Conservation (phyloP, 2,797 vertebrate species). For the Gadopsis bispinosus region DNA sequence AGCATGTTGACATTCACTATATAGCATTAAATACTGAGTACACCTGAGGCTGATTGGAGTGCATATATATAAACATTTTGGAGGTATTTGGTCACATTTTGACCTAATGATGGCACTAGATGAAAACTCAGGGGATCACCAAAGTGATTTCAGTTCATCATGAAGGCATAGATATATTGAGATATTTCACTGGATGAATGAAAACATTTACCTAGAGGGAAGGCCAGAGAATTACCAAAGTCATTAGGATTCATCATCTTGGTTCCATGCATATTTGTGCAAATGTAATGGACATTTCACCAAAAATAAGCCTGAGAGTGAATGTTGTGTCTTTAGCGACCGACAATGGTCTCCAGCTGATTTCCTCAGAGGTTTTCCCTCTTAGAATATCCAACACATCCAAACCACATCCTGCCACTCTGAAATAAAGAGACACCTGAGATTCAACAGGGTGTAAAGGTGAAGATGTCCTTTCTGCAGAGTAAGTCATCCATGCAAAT, state of each 20-base stretch:
- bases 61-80: neutral
- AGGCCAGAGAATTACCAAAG: neutral
- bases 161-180: neutral
- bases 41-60: neutral
- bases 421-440: constrained; percentile 6
- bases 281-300: neutral
- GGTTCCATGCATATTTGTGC: neutral
- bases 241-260: neutral
- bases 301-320: neutral
- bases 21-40: neutral
- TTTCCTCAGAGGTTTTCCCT: neutral
- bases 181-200: neutral
- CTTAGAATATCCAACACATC: constrained; percentile 10
- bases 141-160: neutral
- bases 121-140: neutral
- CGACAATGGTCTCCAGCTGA: neutral
- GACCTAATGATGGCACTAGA: neutral
- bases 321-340: neutral
- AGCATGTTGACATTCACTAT: neutral
- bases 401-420: constrained; percentile 1
- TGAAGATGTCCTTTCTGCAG: neutral
- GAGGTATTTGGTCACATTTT: neutral
- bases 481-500: constrained; percentile 13
- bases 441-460: neutral
- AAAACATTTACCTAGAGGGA: neutral